These are phyloP conservation scores for Porites australiensis DNA, from an alignment of 64 coral and sea anemone genomes.

Conservation along the genomic window DNA sequence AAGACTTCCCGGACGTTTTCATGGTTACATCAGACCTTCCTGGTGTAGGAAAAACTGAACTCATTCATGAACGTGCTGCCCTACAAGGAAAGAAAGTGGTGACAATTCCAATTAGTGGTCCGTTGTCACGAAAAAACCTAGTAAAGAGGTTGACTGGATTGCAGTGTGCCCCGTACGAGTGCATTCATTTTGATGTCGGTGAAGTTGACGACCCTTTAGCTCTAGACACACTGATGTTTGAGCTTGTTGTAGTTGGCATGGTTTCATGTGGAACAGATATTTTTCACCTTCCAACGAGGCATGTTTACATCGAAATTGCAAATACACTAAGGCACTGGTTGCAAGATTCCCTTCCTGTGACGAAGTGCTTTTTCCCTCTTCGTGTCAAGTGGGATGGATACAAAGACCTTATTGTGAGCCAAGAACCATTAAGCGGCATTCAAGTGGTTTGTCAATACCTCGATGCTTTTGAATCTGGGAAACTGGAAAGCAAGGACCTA, in stretches of 20 bases:
- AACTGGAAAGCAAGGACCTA: slow-evolving; percentile 66
- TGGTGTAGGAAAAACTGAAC: slow-evolving; percentile 95
- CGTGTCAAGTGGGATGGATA: slow-evolving; percentile 52
- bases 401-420: slow-evolving; percentile 57
- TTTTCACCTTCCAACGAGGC: slow-evolving; percentile 59
- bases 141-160: slow-evolving; percentile 60
- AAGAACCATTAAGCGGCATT: slow-evolving; percentile 54
- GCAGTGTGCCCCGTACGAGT: slow-evolving; percentile 41
- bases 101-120: slow-evolving; percentile 89
- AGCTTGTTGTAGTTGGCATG: slow-evolving; percentile 71
- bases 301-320: slow-evolving; percentile 82
- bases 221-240: slow-evolving; percentile 76
- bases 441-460: slow-evolving; percentile 93
- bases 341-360: slow-evolving; percentile 72
- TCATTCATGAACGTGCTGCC: slow-evolving; percentile 72
- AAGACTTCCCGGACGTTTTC: slow-evolving; percentile 61
- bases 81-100: slow-evolving; percentile 36
- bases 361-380: slow-evolving; percentile 80
- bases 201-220: slow-evolving; percentile 72
- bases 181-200: slow-evolving; percentile 86
- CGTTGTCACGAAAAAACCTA: slow-evolving; percentile 68
- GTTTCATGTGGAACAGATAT: slow-evolving; percentile 64
- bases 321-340: slow-evolving; percentile 70
- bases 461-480: slow-evolving; percentile 58
- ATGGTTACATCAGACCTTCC: slow-evolving; percentile 85